Conservation (phyloP, 2,888 invertebrate genomes). For the Cyrtodaria siliqua region DNA sequence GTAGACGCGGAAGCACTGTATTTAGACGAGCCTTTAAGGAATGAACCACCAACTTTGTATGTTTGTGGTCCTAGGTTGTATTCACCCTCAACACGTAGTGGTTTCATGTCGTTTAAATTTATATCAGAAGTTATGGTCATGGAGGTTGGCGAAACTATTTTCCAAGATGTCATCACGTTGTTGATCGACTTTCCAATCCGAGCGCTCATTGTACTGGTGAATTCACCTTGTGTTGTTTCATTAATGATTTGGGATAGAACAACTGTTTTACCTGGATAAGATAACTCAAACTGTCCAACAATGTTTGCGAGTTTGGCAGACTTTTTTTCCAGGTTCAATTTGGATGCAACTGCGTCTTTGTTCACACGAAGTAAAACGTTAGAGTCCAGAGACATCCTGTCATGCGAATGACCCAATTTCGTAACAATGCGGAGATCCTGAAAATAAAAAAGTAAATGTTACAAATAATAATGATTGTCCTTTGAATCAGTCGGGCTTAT, state of each 20-base stretch:
- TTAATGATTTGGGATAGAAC: constrained; percentile 63
- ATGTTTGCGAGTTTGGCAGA: constrained; percentile 60
- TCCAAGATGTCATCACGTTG: constrained; percentile 62
- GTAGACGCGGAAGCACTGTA: constrained; percentile 56
- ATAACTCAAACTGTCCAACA: constrained; percentile 63
- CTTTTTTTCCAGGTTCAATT: constrained; percentile 64
- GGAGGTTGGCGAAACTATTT: constrained; percentile 31
- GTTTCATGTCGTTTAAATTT: constrained; percentile 53
- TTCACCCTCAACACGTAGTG: constrained; percentile 57
- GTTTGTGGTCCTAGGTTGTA: constrained; percentile 57
- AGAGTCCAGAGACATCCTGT: constrained; percentile 62
- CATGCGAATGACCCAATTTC: constrained; percentile 67
- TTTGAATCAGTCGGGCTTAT: no score
- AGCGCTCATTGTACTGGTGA: constrained; percentile 59
- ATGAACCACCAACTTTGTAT: constrained; percentile 54
- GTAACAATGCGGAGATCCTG: constrained; percentile 69
- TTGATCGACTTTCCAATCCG: constrained; percentile 59
- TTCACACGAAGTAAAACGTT: constrained; percentile 59
- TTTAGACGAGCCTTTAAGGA: constrained; percentile 49
- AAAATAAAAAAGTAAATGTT: constrained; percentile 17
- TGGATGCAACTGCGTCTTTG: constrained; percentile 61
- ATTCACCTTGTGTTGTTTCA: constrained; percentile 62
- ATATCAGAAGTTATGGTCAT: constrained; percentile 65
- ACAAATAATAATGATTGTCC: no score
- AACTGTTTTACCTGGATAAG: constrained; percentile 70